A percentile compares a stretch with the other conserved stretches of the same genome.
Evolutionary conservation across 2,113 vertebrate genomes (phyloP).

Genomic region (Antigone vipio): DNA sequence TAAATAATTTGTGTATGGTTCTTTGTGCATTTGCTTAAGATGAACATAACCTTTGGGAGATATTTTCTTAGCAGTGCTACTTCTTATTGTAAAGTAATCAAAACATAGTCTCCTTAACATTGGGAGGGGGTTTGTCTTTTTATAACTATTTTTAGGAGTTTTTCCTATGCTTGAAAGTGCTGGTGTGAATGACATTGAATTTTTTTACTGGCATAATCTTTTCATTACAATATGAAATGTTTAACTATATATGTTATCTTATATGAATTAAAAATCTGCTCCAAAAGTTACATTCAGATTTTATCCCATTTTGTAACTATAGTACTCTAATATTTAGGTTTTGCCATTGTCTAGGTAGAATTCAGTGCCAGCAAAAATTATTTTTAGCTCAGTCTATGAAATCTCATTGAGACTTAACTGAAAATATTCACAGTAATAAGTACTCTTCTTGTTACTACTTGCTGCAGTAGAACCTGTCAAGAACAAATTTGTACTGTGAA

Average conservation of each 20-base stretch:
- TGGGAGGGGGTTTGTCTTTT: background rate
- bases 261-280: background rate
- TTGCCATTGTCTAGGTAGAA: background rate
- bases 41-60: background rate
- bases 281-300: background rate
- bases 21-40: background rate
- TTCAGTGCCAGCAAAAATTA: background rate
- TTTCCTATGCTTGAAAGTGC: background rate
- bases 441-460: background rate
- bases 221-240: background rate
- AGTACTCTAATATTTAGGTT: background rate
- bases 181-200: background rate
- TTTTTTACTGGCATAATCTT: background rate
- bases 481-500: background rate
- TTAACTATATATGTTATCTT: background rate
- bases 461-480: background rate
- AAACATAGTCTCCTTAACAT: background rate
- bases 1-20: background rate
- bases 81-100: background rate
- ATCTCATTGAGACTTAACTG: slow-evolving; percentile 30
- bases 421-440: slow-evolving; percentile 28
- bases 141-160: background rate
- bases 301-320: background rate
- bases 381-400: slow-evolving; percentile 13
- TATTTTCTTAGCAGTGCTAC: background rate